These are phyloP conservation scores for Petroica traversi DNA, from an alignment of 2,113 vertebrate genomes.

Conservation along the genomic window DNA sequence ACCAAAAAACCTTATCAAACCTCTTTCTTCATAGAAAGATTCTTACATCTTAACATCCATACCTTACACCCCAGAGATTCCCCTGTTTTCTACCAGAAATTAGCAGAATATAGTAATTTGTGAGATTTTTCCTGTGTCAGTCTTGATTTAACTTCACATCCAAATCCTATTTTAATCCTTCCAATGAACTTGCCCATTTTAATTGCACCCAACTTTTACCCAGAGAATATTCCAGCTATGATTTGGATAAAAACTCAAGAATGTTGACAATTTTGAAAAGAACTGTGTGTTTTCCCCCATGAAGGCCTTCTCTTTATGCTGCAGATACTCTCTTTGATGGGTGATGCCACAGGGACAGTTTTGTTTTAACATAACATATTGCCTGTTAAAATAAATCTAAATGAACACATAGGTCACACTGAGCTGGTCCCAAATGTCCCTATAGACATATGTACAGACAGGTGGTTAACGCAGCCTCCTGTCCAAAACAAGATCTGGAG, in stretches of 20 bases:
- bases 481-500: conserved; percentile 42
- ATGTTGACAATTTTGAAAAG: background rate
- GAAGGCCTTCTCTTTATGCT: background rate
- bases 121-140: background rate
- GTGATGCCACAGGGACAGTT: conserved; percentile 20
- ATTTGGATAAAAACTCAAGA: background rate
- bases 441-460: conserved; percentile 34
- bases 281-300: background rate
- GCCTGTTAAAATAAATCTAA: conserved; percentile 60
- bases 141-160: background rate
- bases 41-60: background rate
- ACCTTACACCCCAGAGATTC: background rate
- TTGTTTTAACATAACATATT: conserved; percentile 20
- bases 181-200: background rate
- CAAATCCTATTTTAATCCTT: background rate
- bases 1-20: background rate
- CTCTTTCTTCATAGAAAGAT: background rate
- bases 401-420: conserved; percentile 21
- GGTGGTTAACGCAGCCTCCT: conserved; percentile 5
- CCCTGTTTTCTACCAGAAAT: background rate
- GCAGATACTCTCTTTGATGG: background rate
- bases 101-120: background rate
- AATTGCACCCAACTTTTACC: background rate
- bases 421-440: conserved; percentile 17
- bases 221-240: background rate